These are phyloP conservation scores for Aramus guarauna DNA, from an alignment of 2,113 vertebrate species.

Conservation along the genomic window DNA sequence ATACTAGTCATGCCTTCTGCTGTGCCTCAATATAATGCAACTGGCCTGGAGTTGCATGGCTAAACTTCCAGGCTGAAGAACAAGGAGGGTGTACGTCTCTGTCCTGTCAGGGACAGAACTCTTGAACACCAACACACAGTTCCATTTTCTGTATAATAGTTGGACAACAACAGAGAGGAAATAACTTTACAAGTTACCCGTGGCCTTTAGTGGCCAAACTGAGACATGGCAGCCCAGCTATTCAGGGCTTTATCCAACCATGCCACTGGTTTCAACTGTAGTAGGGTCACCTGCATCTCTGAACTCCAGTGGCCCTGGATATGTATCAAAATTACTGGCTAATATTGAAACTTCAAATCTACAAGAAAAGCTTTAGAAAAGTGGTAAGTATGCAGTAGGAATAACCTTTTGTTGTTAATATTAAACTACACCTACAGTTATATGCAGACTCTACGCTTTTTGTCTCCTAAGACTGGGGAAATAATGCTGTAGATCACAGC, in stretches of 20 bases:
- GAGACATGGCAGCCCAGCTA: background rate
- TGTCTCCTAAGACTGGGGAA: background rate
- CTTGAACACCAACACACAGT: background rate
- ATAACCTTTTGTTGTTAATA: background rate
- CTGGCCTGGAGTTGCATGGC: background rate
- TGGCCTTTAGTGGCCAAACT: background rate
- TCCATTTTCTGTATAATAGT: background rate
- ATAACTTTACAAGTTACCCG: background rate
- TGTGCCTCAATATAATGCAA: fast-evolving
- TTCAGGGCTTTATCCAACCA: background rate
- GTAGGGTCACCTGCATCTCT: background rate
- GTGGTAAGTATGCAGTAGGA: background rate
- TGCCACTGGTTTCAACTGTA: fast-evolving
- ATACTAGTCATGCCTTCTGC: background rate
- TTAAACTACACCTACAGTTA: background rate
- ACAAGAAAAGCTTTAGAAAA: background rate
- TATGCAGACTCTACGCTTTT: background rate
- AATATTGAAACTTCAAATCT: background rate
- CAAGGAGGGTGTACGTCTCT: background rate
- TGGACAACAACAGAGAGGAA: background rate
- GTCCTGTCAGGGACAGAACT: background rate
- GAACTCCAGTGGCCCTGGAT: background rate
- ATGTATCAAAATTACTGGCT: background rate
- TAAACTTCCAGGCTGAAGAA: background rate
- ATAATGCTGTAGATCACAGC: background rate